These are phyloP conservation scores for Drosophila paulistorum DNA, from an alignment of 1,140 invertebrate species.

Conservation along the genomic window DNA sequence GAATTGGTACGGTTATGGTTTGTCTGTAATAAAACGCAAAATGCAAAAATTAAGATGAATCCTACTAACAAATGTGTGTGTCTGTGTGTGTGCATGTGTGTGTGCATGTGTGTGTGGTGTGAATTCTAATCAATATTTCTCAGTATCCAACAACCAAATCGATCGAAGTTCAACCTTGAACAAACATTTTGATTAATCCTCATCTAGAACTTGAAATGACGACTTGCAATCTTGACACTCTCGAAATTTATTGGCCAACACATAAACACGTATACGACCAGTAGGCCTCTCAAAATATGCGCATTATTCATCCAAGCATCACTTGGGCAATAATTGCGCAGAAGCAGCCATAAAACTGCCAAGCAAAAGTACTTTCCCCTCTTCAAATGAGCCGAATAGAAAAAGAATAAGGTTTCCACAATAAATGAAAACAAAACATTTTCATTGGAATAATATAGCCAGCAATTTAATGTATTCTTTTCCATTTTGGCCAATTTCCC, in stretches of 20 bases:
- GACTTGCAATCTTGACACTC: conserved; percentile 71
- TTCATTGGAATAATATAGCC: too few species aligned
- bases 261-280: conserved; percentile 60
- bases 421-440: not conserved
- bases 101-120: not conserved
- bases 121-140: not conserved
- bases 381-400: not conserved
- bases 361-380: not conserved
- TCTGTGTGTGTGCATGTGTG: too few species aligned
- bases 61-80: not conserved
- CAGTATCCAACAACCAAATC: not conserved
- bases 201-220: conserved; percentile 37
- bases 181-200: conserved; percentile 56
- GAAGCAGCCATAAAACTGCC: conserved; percentile 23
- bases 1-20: conserved; percentile 92
- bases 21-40: conserved; percentile 88
- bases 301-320: conserved; percentile 55
- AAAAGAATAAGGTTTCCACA: too few species aligned
- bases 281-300: conserved; percentile 55
- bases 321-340: conserved; percentile 37
- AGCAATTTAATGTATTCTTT: too few species aligned
- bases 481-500: too few species aligned
- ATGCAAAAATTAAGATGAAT: conserved; percentile 19
- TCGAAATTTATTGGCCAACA: conserved; percentile 66
- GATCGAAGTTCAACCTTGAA: not conserved